Evolutionary conservation across 2,113 vertebrate genomes (phyloP), one percentile per base, ranked within the genome.

Genomic region (Spermophilus dauricus): DNA sequence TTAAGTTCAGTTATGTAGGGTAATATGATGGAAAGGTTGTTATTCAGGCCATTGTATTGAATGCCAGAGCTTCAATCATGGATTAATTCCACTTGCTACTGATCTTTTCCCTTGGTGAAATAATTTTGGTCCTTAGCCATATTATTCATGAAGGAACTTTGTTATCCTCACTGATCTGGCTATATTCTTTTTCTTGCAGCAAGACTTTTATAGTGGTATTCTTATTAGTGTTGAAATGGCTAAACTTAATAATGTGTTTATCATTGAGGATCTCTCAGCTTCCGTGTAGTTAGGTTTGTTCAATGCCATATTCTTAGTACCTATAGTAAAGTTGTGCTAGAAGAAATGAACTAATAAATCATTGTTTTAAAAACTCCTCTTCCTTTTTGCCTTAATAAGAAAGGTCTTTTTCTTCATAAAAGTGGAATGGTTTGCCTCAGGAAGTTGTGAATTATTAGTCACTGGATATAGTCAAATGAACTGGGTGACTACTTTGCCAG

Each of bases 81-180:
- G 95, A 82, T 91, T 87, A 70, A 6, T 81, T 94, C 32, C 8
- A 58, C 77, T 82, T 72, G 58, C 82, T 81, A 72, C 72, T 72
- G 42, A 90, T 42, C 42, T 85, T 94, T 91, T 34, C 81, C 81
- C 42, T 94, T 42, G 82, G 51, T 91, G 65, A 72, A 70, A 30
- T 1, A 72, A 58, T 42, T 80, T 90, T 95, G 61, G 32, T 67
- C 61, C 42, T 37, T 77, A 32, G 26, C 37, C 91, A 8, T 85
- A 45, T 86, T 97, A 83, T 92, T 89, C 22, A 83, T 61, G 75
- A 95, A 76, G 72, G 89, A 91, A 37, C 14, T 78, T 95, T 94
- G 6, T 76, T 92, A 77, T 63, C 17, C 9, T 88, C n/a, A 34
- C 3, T 34, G 2, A 77, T 67, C 32, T 77, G 77, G 26, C 32